phyloP scores from a whole-genome alignment of 2,113 vertebrate genomes.

The Chloropsis hardwickii region DNA sequence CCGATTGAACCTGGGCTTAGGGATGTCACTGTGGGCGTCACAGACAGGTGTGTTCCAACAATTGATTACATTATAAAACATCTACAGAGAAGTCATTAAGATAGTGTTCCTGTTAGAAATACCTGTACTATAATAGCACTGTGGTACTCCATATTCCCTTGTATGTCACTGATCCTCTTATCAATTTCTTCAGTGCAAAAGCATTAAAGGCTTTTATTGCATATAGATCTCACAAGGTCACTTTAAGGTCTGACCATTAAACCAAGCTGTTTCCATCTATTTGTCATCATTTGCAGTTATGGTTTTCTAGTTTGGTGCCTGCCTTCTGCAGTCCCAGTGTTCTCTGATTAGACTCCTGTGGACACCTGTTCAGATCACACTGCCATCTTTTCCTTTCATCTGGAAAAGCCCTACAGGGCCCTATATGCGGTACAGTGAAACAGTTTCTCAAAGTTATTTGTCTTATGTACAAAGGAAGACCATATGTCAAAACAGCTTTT shows the following conservation, averaged over 20 bases:
- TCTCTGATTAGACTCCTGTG: conserved; percentile 17
- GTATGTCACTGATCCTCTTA: conserved; percentile 20
- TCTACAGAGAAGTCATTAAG: background rate
- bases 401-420: conserved; percentile 32
- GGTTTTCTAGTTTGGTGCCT: background rate
- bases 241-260: conserved; percentile 48
- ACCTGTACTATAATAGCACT: background rate
- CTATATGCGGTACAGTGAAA: conserved; percentile 4
- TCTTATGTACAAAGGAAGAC: background rate
- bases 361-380: background rate
- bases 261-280: conserved; percentile 20
- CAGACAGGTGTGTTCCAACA: fast-evolving
- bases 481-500: background rate
- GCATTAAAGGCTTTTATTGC: conserved; percentile 39
- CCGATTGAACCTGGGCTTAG: background rate
- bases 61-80: background rate
- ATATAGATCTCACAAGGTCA: conserved; percentile 47
- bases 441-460: conserved; percentile 10
- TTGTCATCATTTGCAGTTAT: conserved; percentile 54
- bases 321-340: background rate
- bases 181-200: background rate
- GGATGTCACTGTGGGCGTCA: background rate
- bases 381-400: conserved; percentile 1
- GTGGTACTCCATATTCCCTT: background rate
- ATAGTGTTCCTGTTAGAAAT: background rate